Evolutionary conservation across 2,797 vertebrate species (phyloP).

Genomic region (Rallus crepitans): DNA sequence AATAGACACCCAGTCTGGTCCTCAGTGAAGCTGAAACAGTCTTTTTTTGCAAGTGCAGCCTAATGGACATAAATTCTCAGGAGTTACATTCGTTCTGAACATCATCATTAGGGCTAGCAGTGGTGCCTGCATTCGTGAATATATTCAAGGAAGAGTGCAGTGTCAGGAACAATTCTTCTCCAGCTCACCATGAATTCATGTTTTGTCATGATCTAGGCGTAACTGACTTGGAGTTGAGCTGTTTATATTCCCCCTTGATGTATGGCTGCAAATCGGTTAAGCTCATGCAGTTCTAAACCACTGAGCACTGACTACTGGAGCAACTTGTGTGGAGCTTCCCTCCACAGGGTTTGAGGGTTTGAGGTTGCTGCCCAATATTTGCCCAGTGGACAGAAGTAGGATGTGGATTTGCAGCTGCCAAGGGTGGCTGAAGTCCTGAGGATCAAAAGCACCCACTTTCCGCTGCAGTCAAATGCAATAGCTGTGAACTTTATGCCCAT

Average conservation of each 20-base stretch:
- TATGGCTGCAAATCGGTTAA: slow-evolving; percentile 23
- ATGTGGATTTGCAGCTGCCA: background rate
- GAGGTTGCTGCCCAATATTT: background rate
- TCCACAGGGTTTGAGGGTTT: slow-evolving; percentile 1
- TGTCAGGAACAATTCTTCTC: background rate
- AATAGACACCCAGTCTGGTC: background rate
- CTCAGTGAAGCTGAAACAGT: background rate
- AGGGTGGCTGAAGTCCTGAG: background rate
- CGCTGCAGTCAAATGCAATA: background rate
- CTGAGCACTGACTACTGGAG: background rate
- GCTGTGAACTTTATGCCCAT: accelerated
- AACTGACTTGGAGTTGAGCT: slow-evolving; percentile 61
- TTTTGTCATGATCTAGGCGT: slow-evolving; percentile 39
- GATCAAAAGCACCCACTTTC: background rate
- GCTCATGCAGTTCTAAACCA: slow-evolving; percentile 26
- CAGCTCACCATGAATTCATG: background rate
- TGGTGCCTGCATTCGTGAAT: background rate
- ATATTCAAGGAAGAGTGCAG: background rate
- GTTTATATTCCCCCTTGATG: slow-evolving; percentile 18
- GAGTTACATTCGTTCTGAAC: background rate
- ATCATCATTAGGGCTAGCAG: background rate
- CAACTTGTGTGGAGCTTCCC: background rate
- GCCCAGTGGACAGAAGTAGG: background rate
- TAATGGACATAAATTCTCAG: background rate
- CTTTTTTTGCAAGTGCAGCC: background rate